A percentile compares a stretch with the other conserved stretches of the same genome.
phyloP scores from a whole-genome alignment of 2,888 invertebrate species.

The Nymphalis urticae region DNA sequence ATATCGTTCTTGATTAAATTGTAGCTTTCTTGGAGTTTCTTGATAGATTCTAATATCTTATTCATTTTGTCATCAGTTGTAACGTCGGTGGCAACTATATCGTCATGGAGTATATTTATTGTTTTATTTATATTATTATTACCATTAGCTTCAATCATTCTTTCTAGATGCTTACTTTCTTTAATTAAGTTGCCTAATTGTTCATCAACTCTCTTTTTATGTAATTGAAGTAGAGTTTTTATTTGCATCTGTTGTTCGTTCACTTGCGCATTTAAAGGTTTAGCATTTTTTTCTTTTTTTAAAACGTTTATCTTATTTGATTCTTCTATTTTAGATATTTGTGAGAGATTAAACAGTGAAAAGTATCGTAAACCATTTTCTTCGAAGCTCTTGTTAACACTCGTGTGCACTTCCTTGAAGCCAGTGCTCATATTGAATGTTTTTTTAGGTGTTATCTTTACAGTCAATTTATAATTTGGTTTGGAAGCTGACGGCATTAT shows the following conservation, averaged over 20 bases:
- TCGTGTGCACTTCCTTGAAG: slow-evolving; percentile 69
- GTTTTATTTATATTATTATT: slow-evolving; percentile 37
- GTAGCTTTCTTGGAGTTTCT: slow-evolving; percentile 26
- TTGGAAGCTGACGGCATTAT: slow-evolving; percentile 43
- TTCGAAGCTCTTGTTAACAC: slow-evolving; percentile 68
- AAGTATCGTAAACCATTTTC: slow-evolving; percentile 62
- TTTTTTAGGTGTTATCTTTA: slow-evolving; percentile 69
- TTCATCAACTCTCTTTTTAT: slow-evolving; percentile 57
- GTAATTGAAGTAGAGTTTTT: slow-evolving; percentile 51
- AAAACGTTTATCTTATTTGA: slow-evolving; percentile 41
- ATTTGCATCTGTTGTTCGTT: slow-evolving; percentile 52
- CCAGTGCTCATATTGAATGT: slow-evolving; percentile 49
- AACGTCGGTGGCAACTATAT: background rate
- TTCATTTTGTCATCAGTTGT: slow-evolving; percentile 19
- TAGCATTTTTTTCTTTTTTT: slow-evolving; percentile 11
- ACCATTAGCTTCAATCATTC: slow-evolving; percentile 38
- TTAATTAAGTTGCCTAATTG: slow-evolving; percentile 54
- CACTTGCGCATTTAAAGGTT: slow-evolving; percentile 36
- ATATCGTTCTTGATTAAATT: slow-evolving; percentile 6
- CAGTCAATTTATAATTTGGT: slow-evolving; percentile 61
- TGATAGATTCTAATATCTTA: slow-evolving; percentile 25
- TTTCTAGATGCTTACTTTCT: slow-evolving; percentile 56
- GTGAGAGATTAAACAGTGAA: slow-evolving; percentile 66
- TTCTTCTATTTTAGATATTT: slow-evolving; percentile 65
- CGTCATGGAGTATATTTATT: slow-evolving; percentile 13